These are phyloP conservation scores for Sipha maydis DNA, from an alignment of 2,888 invertebrate species.

Conservation along the genomic window DNA sequence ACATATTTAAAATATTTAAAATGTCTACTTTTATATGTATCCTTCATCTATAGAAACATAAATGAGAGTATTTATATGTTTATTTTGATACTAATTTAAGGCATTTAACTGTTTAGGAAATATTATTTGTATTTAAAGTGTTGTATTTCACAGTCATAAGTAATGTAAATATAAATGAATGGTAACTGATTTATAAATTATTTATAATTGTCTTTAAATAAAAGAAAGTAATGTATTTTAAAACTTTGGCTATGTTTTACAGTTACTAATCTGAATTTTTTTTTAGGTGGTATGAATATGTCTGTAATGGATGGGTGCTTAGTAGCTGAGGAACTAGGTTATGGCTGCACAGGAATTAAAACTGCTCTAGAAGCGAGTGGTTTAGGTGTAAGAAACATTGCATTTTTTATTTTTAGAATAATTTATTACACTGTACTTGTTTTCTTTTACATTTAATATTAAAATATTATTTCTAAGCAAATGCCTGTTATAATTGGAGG, in stretches of 20 bases:
- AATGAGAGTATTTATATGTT: too few relatives aligned
- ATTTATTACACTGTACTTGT: background rate
- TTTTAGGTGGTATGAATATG: constrained; percentile 78
- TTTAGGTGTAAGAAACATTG: constrained; percentile 74
- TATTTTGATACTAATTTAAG: too few relatives aligned
- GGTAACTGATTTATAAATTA: too few relatives aligned
- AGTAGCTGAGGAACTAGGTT: constrained; percentile 89
- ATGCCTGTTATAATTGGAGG: constrained; percentile 86
- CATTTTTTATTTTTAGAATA: background rate
- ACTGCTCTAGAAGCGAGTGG: constrained; percentile 91
- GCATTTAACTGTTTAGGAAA: too few relatives aligned
- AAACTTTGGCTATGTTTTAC: background rate
- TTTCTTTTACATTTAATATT: background rate
- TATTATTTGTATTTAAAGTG: too few relatives aligned
- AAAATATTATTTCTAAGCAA: constrained; percentile 74
- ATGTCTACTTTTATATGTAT: too few relatives aligned
- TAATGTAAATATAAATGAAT: too few relatives aligned
- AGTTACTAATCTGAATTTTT: background rate
- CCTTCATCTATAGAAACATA: too few relatives aligned
- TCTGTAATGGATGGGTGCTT: constrained; percentile 82
- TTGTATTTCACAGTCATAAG: too few relatives aligned
- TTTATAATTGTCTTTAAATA: too few relatives aligned
- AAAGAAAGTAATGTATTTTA: background rate
- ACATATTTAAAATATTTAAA: too few relatives aligned
- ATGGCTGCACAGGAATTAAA: constrained; percentile 91